Evolutionary conservation across 2,888 invertebrate genomes (phyloP), one percentile per base, ranked within the genome.

Genomic region (Ochropleura plecta): DNA sequence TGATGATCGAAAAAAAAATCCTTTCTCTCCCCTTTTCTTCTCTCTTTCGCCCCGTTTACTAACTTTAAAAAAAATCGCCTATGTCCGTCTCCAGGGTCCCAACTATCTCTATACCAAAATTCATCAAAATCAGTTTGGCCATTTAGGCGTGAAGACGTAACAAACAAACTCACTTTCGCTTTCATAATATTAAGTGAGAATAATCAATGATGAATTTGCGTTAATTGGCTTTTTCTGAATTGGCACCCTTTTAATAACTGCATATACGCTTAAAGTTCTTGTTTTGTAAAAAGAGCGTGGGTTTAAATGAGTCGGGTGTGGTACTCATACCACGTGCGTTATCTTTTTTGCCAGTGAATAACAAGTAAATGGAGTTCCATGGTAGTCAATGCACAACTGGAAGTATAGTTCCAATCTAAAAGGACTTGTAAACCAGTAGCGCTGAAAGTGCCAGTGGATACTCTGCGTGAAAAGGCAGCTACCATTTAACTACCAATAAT

Each of bases 311-410:
- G 30, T 40, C 5, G 18, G 44, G 10, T 3, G 30, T 6, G 12
- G 14, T 12, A 30, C 30, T 30, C 30, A 30, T 30, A 14, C 0
- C 20, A 72, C n/a, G 16, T 62, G n/a, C 16, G 9, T 5, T 30
- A 62, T 40, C 14, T 8, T 66, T 49, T 10, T 12, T 48, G 30
- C 18, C 42, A 48, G 4, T 3, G 46, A 67, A 2, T 40, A 67
- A 42, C 14, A n/a, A 30, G 3, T 44, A 51, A 79, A 73, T 79
- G 51, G 51, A 78, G 14, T 16, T 5, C 16, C 16, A 10, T 30
- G 30, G 16, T 8, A 57, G 30, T 57, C 14, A 53, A 12, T 30
- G 30, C 14, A 30, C 3, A 30, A 30, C 14, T 7, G 14, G 0
- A 30, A 57, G 12, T 6, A 20, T 1, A 30, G 55, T 30, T 20